A percentile compares a stretch with the other conserved stretches of the same genome.
Evolutionary conservation across 1,140 invertebrate genomes (phyloP).

Genomic region (Dendroctonus ponderosae): DNA sequence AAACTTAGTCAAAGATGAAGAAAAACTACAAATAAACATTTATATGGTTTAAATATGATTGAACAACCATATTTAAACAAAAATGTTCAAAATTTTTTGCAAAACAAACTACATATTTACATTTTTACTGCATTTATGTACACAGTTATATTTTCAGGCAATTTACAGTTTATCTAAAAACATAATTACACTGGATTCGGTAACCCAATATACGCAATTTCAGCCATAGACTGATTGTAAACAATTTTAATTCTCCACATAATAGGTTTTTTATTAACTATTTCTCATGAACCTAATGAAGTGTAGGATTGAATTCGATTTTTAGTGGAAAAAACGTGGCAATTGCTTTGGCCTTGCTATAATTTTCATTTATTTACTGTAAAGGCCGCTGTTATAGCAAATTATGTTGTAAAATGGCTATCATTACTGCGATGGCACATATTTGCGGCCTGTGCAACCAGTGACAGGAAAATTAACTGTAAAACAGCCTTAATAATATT

Average conservation of each 20-base stretch:
- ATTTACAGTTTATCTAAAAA: no score
- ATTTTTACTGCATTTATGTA: no score
- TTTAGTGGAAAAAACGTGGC: constrained; percentile 10
- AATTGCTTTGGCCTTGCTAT: constrained; percentile 14
- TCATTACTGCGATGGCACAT: neutral
- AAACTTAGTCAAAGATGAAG: no score
- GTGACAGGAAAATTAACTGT: neutral
- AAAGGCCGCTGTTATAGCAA: constrained; percentile 3
- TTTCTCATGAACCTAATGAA: constrained; percentile 16
- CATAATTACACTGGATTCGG: no score
- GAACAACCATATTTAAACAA: no score
- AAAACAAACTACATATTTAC: no score
- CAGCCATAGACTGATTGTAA: neutral
- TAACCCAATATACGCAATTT: neutral
- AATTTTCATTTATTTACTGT: constrained; percentile 21
- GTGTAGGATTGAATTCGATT: constrained; percentile 16
- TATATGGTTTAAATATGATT: no score
- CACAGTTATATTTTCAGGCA: no score
- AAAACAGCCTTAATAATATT: neutral
- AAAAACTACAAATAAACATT: no score
- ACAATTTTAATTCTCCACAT: constrained; percentile 7
- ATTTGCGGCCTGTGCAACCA: no score
- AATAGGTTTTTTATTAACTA: constrained; percentile 18
- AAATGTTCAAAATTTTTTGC: no score
- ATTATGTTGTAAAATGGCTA: constrained; percentile 17